Conservation (phyloP, 2,797 vertebrate species). For the Passerculus sandwichensis region DNA sequence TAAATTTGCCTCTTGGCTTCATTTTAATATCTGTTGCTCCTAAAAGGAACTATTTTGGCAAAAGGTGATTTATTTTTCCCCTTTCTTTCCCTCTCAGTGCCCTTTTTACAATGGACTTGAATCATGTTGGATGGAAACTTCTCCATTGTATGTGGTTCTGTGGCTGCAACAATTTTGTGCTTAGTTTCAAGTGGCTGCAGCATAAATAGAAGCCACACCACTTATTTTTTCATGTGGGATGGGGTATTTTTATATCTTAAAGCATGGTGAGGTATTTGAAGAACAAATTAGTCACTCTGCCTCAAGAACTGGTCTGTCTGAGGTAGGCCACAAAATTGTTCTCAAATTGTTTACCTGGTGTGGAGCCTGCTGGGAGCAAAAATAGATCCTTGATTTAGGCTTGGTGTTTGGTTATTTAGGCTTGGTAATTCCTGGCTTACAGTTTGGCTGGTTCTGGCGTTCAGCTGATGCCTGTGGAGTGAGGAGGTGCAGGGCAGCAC, state of each 20-base stretch:
- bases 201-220: slow-evolving; percentile 62
- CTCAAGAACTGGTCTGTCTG: slow-evolving; percentile 61
- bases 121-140: slow-evolving; percentile 50
- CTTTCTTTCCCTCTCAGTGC: not conserved
- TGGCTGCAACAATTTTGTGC: slow-evolving; percentile 54
- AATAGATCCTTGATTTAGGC: slow-evolving; percentile 42
- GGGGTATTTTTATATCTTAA: slow-evolving; percentile 57
- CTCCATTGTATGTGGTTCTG: slow-evolving; percentile 54
- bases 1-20: not conserved
- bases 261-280: slow-evolving; percentile 62
- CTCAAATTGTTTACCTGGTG: slow-evolving; percentile 65
- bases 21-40: not conserved
- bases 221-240: slow-evolving; percentile 49
- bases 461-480: not conserved
- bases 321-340: slow-evolving; percentile 64
- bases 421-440: slow-evolving; percentile 13
- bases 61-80: not conserved
- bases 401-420: not conserved
- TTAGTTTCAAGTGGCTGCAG: slow-evolving; percentile 48
- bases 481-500: not conserved
- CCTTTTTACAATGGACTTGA: slow-evolving; percentile 57
- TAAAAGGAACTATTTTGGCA: not conserved
- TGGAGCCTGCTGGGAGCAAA: slow-evolving; percentile 35
- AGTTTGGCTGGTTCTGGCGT: not conserved
- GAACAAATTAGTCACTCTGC: slow-evolving; percentile 66